Evolutionary conservation across 2,888 invertebrate genomes (phyloP), one percentile per base, ranked within the genome.

Genomic region (Folsomia manolachei): DNA sequence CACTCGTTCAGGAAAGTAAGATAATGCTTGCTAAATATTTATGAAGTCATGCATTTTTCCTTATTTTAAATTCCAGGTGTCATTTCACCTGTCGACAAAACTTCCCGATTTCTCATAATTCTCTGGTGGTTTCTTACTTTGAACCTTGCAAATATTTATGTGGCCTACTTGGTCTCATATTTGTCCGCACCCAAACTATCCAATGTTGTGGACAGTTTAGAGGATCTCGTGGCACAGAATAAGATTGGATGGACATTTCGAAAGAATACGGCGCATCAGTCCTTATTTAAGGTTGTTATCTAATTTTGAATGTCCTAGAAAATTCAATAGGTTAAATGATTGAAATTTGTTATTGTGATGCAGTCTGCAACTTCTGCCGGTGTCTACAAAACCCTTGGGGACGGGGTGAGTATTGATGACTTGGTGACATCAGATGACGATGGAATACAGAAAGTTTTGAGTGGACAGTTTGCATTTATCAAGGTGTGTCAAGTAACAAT

Each of bases 111-210:
- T 60, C 63, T 80, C 14, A 69, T 79, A 14, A 70, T 70, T 1
- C 71, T 81, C 24, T 81, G 81, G 81, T 78, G 79, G 77, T 69
- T 80, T 39, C 62, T 75, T 27, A 79, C 79, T 9, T 70, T 81
- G 1, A 70, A 77, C 21, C 60, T 81, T 27, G 77, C 81, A 19
- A 81, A 80, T 63, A 76, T 77, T n/a, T 81, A 81, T 66, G 71
- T 79, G 18, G 81, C 74, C 27, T 78, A 79, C 67, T 76, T 81
- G 39, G 79, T 81, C 0, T 78, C 78, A 4, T 81, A 77, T 27
- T 65, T 81, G 21, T 79, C 79, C 4, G 77, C 75, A 23, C 81
- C 81, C 14, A 78, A 78, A 53, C 62, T 80, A 11, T 63, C 68
- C 52, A 79, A 80, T 69, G n/a, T 73, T 2, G 75, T 81, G 9